phyloP scores from a whole-genome alignment of 2,888 invertebrate species.

The Rhodophaea formosa region DNA sequence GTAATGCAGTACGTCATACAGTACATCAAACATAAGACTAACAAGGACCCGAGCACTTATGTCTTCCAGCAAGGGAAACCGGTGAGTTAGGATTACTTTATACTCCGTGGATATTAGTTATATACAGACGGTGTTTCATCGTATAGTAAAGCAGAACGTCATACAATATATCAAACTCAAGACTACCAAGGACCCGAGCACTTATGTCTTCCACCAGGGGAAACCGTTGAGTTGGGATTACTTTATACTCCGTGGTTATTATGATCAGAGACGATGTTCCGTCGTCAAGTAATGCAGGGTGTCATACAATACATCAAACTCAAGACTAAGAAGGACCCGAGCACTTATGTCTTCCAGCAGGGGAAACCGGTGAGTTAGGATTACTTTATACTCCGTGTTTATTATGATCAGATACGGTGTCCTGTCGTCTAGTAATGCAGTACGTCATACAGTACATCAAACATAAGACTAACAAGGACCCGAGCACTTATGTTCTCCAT shows the following conservation, averaged over 20 bases:
- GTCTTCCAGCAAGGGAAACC: too few species aligned
- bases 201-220: constrained; percentile 89
- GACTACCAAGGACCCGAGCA: constrained; percentile 83
- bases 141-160: constrained; percentile 94
- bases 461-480: constrained; percentile 84
- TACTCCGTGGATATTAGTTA: constrained; percentile 91
- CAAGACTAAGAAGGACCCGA: constrained; percentile 84
- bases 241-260: too few species aligned
- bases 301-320: constrained; percentile 92
- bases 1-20: constrained; percentile 95
- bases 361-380: too few species aligned
- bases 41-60: too few species aligned
- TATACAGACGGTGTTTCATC: constrained; percentile 95
- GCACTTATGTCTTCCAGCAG: constrained; percentile 87
- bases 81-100: too few species aligned
- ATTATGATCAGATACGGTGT: constrained; percentile 93
- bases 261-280: constrained; percentile 94
- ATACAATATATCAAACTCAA: constrained; percentile 90
- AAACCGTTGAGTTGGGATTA: constrained; percentile 78
- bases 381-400: constrained; percentile 93
- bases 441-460: constrained; percentile 94
- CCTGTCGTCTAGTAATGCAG: constrained; percentile 93
- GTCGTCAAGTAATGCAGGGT: constrained; percentile 94
- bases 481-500: too few species aligned
- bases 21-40: too few species aligned